These are phyloP conservation scores for Clarias macrocephalus DNA, from an alignment of 2,113 vertebrate genomes.

Conservation along the genomic window DNA sequence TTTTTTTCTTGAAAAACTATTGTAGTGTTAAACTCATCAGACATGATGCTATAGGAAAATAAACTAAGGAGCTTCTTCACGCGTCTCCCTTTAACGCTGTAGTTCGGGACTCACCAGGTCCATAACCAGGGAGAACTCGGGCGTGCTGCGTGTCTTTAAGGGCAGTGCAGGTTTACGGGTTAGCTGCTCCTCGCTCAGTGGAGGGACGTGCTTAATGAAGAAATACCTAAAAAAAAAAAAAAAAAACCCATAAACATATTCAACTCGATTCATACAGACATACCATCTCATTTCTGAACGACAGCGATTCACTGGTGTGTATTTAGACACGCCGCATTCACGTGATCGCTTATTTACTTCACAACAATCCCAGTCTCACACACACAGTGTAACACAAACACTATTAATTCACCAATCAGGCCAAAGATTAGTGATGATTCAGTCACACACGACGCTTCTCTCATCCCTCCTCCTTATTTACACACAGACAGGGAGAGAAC, in stretches of 20 bases:
- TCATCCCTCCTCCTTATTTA: too few species aligned
- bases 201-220: constrained; percentile 98
- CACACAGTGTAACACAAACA: too few species aligned
- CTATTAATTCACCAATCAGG: too few species aligned
- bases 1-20: background rate
- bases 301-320: too few species aligned
- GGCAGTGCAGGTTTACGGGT: constrained; percentile 96
- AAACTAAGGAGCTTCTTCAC: background rate
- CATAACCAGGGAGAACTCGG: constrained; percentile 95
- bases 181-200: constrained; percentile 95
- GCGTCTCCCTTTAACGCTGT: background rate
- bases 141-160: constrained; percentile 97
- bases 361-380: too few species aligned
- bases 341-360: too few species aligned
- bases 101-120: constrained; percentile 82
- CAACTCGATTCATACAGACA: too few species aligned
- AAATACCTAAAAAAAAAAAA: constrained; percentile 67
- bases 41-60: background rate
- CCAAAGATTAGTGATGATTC: too few species aligned
- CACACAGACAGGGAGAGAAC: background rate
- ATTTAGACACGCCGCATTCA: too few species aligned
- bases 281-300: too few species aligned
- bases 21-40: background rate
- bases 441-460: too few species aligned
- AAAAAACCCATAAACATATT: too few species aligned